Percentiles rank a stretch among this genome's conserved stretches.
Evolutionary conservation across 1,140 invertebrate genomes (phyloP).

Genomic region (Heliconius congener): DNA sequence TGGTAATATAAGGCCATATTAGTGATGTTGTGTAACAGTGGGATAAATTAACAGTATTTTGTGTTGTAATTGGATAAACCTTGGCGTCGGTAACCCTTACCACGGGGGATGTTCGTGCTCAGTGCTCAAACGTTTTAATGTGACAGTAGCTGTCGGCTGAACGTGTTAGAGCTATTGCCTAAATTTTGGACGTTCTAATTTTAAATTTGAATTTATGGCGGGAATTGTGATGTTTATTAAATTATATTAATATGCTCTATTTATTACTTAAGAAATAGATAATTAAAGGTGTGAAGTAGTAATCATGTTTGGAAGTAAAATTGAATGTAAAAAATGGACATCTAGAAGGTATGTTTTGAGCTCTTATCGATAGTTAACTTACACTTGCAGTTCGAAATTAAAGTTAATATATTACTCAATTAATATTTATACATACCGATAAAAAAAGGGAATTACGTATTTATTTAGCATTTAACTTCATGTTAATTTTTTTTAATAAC

Average conservation of each 20-base stretch:
- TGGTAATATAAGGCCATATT: conserved; percentile 10
- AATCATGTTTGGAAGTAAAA: conserved; percentile 72
- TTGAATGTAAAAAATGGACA: conserved; percentile 70
- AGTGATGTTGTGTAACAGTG: conserved; percentile 13
- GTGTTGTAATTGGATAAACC: conserved; percentile 73
- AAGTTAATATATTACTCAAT: neutral
- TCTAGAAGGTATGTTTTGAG: conserved; percentile 45
- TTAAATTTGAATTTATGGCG: conserved; percentile 17
- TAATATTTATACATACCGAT: too few species aligned
- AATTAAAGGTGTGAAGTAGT: neutral
- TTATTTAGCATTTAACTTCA: too few species aligned
- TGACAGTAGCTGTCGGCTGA: conserved; percentile 18
- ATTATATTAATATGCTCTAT: neutral
- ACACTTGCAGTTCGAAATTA: neutral
- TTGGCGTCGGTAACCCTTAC: conserved; percentile 68
- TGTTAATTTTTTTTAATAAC: too few species aligned
- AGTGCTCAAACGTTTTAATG: conserved; percentile 27
- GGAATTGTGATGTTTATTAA: neutral
- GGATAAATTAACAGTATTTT: conserved; percentile 13
- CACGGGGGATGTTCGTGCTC: conserved; percentile 53
- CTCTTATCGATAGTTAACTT: neutral
- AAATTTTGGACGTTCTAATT: neutral
- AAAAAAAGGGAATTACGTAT: too few species aligned
- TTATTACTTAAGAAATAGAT: neutral
- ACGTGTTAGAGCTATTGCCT: conserved; percentile 14